phyloP scores from a whole-genome alignment of 2,113 vertebrate genomes.

The Condylura cristata region DNA sequence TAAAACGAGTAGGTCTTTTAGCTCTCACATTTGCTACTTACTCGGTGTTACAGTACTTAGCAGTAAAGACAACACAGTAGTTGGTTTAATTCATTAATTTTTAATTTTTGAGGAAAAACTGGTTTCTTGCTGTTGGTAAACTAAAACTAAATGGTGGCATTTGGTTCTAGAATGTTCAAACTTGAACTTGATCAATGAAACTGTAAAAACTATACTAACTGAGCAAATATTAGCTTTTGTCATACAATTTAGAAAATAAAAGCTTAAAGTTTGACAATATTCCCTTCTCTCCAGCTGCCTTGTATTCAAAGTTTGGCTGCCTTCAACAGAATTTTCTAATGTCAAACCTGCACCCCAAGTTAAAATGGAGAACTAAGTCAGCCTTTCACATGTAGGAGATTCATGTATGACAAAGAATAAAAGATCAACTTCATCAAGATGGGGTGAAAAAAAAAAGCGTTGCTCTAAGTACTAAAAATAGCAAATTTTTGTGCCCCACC shows the following conservation, averaged over 20 bases:
- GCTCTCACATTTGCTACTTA: not conserved
- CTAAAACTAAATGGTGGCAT: not conserved
- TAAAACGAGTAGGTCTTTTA: not conserved
- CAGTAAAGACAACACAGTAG: not conserved
- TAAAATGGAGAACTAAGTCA: not conserved
- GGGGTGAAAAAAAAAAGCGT: too few species aligned
- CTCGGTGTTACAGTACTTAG: not conserved
- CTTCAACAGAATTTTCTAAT: not conserved
- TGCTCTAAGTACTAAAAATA: not conserved
- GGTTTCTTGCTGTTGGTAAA: slow-evolving; percentile 24
- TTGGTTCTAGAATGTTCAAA: not conserved
- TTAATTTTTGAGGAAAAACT: slow-evolving; percentile 6
- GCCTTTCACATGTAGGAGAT: not conserved
- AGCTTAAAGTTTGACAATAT: slow-evolving; percentile 31
- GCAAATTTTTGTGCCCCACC: not conserved
- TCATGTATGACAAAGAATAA: not conserved
- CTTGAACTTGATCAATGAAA: slow-evolving; percentile 13
- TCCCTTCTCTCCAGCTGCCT: slow-evolving; percentile 60
- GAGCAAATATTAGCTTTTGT: slow-evolving; percentile 56
- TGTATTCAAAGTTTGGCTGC: not conserved
- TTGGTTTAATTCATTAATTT: not conserved
- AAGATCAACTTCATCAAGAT: not conserved
- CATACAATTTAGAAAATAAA: slow-evolving; percentile 41
- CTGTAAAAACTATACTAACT: not conserved
- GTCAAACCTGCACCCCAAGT: not conserved